Base-by-base conservation (phyloP, 2,113 vertebrate species). In the Cariama cristata region DNA sequence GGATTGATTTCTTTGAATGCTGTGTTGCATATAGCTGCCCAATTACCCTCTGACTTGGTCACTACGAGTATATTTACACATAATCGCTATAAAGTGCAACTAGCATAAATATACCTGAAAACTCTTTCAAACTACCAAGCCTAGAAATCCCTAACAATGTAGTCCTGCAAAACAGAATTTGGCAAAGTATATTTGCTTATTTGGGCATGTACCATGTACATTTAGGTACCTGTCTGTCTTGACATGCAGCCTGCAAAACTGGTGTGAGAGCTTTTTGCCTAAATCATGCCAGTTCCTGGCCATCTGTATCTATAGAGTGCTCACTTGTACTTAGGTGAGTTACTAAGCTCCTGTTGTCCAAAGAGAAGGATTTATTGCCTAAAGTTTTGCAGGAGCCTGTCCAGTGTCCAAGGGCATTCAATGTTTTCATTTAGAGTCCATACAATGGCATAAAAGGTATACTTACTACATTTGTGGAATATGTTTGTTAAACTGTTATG, bases 391-490 rank as follows among this genome's bases (percentile, higher is more conserved):
- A 83, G 84, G 19, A 86, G 14, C 11, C 44, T 72, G 72, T 63
- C 44, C 62, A 24, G 4, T 28, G 58, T 75, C 47, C 67, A 72
- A 79, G 58, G 75, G 9, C 24, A 55, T 27, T 83, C 35, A 16
- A 0, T 26, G 27, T 82, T 88, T 60, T 73, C 13, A 30, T 33
- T 72, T 20, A 38, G 50, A 71, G 42, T 23, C 50, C n/a, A 32
- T 17, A 40, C 5, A 62, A 71, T 73, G 45, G 9, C 30, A n/a
- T 56, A 27, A 60, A 69, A 85, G 30, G 11, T 32, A 13, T 19
- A 27, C 12, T n/a, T 28, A 5, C 4, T 11, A 21, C 0, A 0
- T 50, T 84, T 84, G 22, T 11, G 6, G 30, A 23, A 18, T 23
- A 9, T 28, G 11, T 62, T 96, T 80, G 38, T 66, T 86, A 79